Percentiles rank a stretch among this genome's conserved stretches.
Conservation (phyloP, 30 jellyfish, hydroid and myxozoan species). For the Kudoa iwatai region DNA sequence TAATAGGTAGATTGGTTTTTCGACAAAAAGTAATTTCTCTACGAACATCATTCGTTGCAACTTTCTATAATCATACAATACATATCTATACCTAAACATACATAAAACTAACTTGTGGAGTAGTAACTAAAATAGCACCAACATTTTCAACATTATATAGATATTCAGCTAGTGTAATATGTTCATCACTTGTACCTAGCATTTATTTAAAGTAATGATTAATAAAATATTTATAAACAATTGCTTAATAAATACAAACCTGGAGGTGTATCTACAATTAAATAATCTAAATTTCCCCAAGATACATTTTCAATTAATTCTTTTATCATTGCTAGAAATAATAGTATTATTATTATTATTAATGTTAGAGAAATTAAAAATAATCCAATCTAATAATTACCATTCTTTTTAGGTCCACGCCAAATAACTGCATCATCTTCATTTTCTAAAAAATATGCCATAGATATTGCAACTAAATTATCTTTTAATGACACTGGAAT, state of each 20-base stretch:
- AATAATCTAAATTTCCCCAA: constrained; percentile 56
- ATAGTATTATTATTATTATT: too few species aligned
- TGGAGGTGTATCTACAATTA: constrained; percentile 80
- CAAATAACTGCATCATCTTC: constrained; percentile 92
- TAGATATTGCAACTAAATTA: constrained; percentile 29
- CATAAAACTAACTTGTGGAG: constrained; percentile 28
- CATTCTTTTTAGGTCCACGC: constrained; percentile 88
- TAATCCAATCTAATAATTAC: too few species aligned
- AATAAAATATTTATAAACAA: too few species aligned
- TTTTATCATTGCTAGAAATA: constrained; percentile 45
- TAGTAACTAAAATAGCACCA: constrained; percentile 56
- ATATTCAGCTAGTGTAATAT: constrained; percentile 32
- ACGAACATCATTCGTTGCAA: constrained; percentile 61
- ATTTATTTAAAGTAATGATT: too few species aligned
- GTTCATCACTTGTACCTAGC: constrained; percentile 89
- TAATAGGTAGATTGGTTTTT: constrained; percentile 26
- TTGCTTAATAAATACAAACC: too few species aligned
- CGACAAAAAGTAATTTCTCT: constrained; percentile 45
- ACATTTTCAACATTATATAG: constrained; percentile 10
- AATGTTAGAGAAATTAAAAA: too few species aligned
- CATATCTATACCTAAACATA: constrained; percentile 15
- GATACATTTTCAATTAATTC: constrained; percentile 41
- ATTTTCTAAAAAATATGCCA: constrained; percentile 26
- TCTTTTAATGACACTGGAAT: constrained; percentile 44
- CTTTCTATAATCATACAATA: too few species aligned